Percentiles rank a stretch among this genome's conserved stretches.
Evolutionary conservation across 2,888 invertebrate species (phyloP).

Genomic region (Nowickia ferox): DNA sequence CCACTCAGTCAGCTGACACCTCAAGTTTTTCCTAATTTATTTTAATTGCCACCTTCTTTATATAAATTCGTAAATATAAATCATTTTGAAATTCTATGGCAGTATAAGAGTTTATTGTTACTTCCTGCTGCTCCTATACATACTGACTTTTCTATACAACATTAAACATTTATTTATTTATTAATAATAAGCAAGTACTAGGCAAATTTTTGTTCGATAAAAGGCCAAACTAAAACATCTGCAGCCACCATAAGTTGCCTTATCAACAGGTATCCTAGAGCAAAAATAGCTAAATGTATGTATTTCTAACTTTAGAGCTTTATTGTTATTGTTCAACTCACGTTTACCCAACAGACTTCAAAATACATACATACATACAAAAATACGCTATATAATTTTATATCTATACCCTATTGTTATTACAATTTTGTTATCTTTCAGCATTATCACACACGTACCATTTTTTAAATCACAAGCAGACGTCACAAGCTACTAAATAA

Average conservation of each 20-base stretch:
- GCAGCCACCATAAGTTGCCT: not conserved
- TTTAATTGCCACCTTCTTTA: no score
- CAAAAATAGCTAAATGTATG: no score
- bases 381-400: slow-evolving; percentile 9
- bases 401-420: slow-evolving; percentile 62
- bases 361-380: not conserved
- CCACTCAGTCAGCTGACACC: no score
- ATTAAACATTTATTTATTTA: slow-evolving; percentile 3
- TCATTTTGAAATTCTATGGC: no score
- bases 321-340: slow-evolving; percentile 20
- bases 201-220: not conserved
- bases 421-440: slow-evolving; percentile 61
- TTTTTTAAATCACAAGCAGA: not conserved
- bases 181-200: not conserved
- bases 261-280: slow-evolving; percentile 16
- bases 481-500: not conserved
- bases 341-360: not conserved
- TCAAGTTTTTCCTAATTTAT: no score
- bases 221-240: not conserved
- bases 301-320: slow-evolving; percentile 3
- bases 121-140: not conserved
- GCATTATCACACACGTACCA: slow-evolving; percentile 54
- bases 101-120: no score
- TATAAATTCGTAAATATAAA: no score
- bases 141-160: slow-evolving; percentile 6